A percentile compares a stretch with the other conserved stretches of the same genome.
Evolutionary conservation across 2,113 vertebrate genomes (phyloP).

Genomic region (Excalfactoria chinensis): DNA sequence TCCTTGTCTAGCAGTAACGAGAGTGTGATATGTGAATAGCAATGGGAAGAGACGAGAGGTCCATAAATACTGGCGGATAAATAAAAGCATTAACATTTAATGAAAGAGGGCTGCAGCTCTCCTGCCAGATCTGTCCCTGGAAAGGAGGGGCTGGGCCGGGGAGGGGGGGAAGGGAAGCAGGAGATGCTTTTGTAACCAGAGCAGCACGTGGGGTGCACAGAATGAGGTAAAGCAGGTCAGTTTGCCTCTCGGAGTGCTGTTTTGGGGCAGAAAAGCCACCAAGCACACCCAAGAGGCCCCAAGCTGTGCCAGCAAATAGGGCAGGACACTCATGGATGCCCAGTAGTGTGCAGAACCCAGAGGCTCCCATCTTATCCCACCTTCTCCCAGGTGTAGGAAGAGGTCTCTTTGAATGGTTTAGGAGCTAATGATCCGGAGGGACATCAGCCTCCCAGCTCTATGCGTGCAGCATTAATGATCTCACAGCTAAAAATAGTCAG

Average conservation of each 20-base stretch:
- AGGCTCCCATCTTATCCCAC: background rate
- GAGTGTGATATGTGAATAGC: conserved; percentile 32
- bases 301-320: background rate
- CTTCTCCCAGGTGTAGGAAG: background rate
- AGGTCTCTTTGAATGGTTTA: background rate
- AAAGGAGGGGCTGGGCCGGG: background rate
- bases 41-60: background rate
- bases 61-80: conserved; percentile 49
- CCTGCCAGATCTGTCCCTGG: conserved; percentile 40
- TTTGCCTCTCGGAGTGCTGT: background rate
- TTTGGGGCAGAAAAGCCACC: background rate
- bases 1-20: conserved; percentile 3
- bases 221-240: background rate
- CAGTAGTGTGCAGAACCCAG: fast-evolving
- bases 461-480: conserved; percentile 71
- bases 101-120: conserved; percentile 35
- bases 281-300: background rate
- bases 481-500: conserved; percentile 75
- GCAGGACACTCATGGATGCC: background rate
- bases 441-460: conserved; percentile 35
- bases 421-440: conserved; percentile 3
- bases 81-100: conserved; percentile 65
- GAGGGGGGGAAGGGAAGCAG: background rate
- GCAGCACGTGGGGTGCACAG: background rate
- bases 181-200: background rate